Evolutionary conservation across 1,140 invertebrate species (phyloP).

Genomic region (Zelostemma sp.): DNA sequence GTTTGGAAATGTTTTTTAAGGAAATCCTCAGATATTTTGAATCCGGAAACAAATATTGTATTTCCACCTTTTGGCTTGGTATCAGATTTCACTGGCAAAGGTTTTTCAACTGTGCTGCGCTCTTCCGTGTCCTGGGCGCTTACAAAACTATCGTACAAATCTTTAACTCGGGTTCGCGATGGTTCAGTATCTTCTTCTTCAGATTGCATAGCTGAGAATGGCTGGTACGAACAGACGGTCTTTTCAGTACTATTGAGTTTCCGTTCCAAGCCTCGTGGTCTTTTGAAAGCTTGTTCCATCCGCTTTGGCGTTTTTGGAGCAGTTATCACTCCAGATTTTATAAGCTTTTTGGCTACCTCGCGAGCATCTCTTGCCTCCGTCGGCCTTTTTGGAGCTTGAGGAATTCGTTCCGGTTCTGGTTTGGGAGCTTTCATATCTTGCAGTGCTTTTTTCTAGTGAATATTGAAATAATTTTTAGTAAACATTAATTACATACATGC

Average conservation of each 20-base stretch:
- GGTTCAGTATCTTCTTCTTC: slow-evolving; percentile 74
- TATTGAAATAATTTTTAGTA: slow-evolving; percentile 60
- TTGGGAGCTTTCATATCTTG: slow-evolving; percentile 90
- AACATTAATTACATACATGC: too few relatives aligned
- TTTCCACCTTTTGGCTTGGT: slow-evolving; percentile 80
- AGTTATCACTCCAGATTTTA: slow-evolving; percentile 93
- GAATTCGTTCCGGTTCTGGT: slow-evolving; percentile 85
- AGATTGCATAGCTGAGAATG: slow-evolving; percentile 86
- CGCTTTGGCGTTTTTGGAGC: slow-evolving; percentile 82
- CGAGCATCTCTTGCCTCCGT: slow-evolving; percentile 92
- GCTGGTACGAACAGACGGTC: slow-evolving; percentile 87
- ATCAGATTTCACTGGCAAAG: slow-evolving; percentile 70
- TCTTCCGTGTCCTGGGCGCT: slow-evolving; percentile 79
- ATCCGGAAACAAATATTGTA: slow-evolving; percentile 88
- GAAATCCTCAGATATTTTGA: slow-evolving; percentile 86
- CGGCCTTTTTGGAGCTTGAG: slow-evolving; percentile 81
- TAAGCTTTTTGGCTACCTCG: slow-evolving; percentile 93
- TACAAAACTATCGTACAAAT: slow-evolving; percentile 92
- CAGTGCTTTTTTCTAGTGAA: slow-evolving; percentile 94
- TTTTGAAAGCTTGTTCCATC: slow-evolving; percentile 88
- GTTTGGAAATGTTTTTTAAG: slow-evolving; percentile 83
- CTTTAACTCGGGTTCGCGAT: slow-evolving; percentile 73
- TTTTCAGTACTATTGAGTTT: slow-evolving; percentile 82
- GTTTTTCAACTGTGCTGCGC: slow-evolving; percentile 71
- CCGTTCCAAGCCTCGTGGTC: slow-evolving; percentile 83